phyloP scores from a whole-genome alignment of 2,113 vertebrate species.

The Greenwoodochromis staneri region DNA sequence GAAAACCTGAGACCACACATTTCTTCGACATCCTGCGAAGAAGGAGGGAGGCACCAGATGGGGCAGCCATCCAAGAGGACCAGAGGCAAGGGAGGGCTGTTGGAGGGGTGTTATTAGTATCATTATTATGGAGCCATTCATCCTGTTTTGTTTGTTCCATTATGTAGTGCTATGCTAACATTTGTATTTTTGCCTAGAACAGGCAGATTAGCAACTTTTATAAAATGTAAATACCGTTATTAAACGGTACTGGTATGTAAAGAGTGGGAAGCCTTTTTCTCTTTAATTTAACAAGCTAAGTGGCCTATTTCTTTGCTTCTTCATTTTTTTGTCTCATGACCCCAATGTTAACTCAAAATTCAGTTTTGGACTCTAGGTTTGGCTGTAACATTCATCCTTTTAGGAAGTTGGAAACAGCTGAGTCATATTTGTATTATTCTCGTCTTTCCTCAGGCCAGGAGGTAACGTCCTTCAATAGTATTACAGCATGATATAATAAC shows the following conservation, averaged over 20 bases:
- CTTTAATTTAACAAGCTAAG: neutral
- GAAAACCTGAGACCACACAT: neutral
- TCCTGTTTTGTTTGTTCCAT: neutral
- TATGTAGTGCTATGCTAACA: neutral
- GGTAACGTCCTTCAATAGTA: neutral
- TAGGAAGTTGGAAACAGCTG: neutral
- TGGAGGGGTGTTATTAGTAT: neutral
- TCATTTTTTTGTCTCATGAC: neutral
- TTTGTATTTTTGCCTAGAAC: neutral
- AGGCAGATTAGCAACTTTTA: neutral
- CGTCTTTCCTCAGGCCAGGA: neutral
- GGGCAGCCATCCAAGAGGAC: fast-evolving
- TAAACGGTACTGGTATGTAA: fast-evolving
- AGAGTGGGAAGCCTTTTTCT: neutral
- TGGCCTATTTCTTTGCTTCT: neutral
- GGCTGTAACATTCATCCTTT: neutral
- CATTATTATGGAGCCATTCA: neutral
- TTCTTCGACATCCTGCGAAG: neutral
- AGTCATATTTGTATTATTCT: neutral
- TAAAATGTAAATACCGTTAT: neutral
- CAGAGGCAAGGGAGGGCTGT: neutral
- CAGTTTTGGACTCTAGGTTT: neutral
- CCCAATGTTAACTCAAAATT: neutral
- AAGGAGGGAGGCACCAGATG: neutral
- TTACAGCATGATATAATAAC: neutral